A percentile compares a stretch with the other conserved stretches of the same genome.
These are phyloP conservation scores for Dendrocincla fuliginosa DNA, from an alignment of 2,797 vertebrate genomes.

Conservation along the genomic window DNA sequence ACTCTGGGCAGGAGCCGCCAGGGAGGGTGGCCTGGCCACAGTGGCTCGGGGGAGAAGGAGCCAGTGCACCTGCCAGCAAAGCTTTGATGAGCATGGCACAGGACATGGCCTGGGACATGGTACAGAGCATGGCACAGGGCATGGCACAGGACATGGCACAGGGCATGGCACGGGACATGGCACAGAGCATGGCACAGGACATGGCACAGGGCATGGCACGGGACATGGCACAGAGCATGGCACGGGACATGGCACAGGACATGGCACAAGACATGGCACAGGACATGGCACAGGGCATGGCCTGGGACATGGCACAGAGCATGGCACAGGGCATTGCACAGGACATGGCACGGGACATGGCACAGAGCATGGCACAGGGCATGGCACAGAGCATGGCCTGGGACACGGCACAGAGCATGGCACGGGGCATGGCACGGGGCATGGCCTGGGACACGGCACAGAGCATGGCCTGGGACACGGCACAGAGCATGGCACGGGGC, in stretches of 20 bases:
- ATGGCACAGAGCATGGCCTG: fast-evolving
- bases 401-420: fast-evolving
- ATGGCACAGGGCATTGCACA: fast-evolving
- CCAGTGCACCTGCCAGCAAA: fast-evolving
- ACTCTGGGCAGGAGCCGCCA: fast-evolving
- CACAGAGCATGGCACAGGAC: background rate
- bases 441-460: fast-evolving
- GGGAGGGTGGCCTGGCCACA: fast-evolving
- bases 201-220: fast-evolving
- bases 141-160: fast-evolving
- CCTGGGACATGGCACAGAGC: background rate
- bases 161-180: fast-evolving
- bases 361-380: background rate
- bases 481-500: background rate
- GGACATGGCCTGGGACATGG: fast-evolving
- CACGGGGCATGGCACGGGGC: background rate
- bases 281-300: fast-evolving
- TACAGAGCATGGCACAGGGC: background rate
- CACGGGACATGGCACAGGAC: fast-evolving
- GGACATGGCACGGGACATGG: fast-evolving
- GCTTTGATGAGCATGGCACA: fast-evolving
- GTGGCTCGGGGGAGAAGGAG: fast-evolving
- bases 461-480: background rate
- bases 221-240: background rate
- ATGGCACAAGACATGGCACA: background rate